Conservation (phyloP, 2,113 vertebrate genomes). For the Petroica traversi region DNA sequence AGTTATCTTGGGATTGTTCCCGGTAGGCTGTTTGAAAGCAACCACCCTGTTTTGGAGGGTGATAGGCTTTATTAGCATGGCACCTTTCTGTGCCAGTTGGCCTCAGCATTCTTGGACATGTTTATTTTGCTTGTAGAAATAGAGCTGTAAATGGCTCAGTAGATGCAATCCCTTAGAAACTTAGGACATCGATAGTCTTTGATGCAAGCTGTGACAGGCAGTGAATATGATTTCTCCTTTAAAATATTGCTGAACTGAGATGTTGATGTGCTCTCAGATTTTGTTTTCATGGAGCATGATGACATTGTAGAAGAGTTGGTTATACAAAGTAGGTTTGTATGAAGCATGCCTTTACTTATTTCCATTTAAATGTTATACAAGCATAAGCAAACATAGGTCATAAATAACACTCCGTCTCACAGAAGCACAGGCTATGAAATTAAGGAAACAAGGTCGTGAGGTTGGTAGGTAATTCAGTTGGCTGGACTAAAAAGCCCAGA, state of each 20-base stretch:
- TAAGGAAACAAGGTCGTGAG: not conserved
- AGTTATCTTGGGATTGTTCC: not conserved
- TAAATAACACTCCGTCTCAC: not conserved
- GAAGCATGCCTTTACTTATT: not conserved
- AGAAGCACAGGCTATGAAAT: not conserved
- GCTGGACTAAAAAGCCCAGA: not conserved
- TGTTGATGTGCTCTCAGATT: not conserved
- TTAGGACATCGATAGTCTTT: not conserved
- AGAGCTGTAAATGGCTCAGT: not conserved
- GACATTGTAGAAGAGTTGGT: not conserved
- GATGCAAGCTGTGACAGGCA: not conserved
- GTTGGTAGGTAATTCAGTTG: not conserved
- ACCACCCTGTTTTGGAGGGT: not conserved
- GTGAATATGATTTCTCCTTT: not conserved
- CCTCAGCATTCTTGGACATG: not conserved
- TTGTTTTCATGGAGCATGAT: not conserved
- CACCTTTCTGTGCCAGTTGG: conserved; percentile 1
- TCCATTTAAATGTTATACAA: not conserved
- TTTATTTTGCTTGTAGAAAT: conserved; percentile 30
- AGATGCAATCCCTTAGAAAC: not conserved
- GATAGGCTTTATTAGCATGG: not conserved
- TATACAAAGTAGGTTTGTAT: not conserved
- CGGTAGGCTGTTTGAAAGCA: not conserved
- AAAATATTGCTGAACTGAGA: not conserved
- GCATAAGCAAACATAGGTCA: not conserved